Base-by-base conservation (phyloP, 1,140 invertebrate species). In the Drosophila ficusphila region DNA sequence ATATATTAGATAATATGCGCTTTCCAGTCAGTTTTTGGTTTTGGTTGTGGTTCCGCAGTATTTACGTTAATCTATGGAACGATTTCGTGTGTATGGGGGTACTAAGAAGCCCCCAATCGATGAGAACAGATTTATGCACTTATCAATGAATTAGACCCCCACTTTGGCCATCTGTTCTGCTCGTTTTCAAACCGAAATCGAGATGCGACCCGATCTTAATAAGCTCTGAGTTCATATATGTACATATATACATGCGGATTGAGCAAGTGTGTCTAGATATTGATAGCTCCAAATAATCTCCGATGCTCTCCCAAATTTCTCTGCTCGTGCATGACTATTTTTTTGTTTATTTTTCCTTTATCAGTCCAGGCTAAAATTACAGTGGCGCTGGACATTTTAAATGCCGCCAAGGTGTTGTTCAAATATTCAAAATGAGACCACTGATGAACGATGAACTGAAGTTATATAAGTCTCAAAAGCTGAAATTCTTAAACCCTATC, bases 1-100 rank as follows among this genome's bases (percentile, higher is more conserved):
- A 29, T 31, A 64, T 72, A 46, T 75, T 75, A 75, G 71, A 67
- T 75, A 75, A 75, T 75, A 75, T n/a, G 33, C 48, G 42, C 46
- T 31, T 19, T 61, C 29, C 41, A 61, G 27, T 27, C 39, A 46
- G 9, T 64, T 44, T 21, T 18, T 67, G 52, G 41, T 25, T 36
- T 23, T 33, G 29, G 12, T 41, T 64, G 49, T 52, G 36, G 36
- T 38, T 46, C 38, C 27, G 41, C 27, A 47, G 31, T 47, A 67
- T 58, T 44, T 58, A 31, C 36, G 34, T 19, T 49, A 54, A 49
- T 36, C 64, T 69, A 54, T 19, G 33, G 41, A 29, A 31, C 36
- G 39, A 29, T 53, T 65, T 62, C 18, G 41, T 64, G 27, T 62
- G 41, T 57, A 46, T 31, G 36, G 54, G 27, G 52, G 39, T 64